phyloP scores from a whole-genome alignment of 2,888 invertebrate genomes.

The Deilephila elpenor region DNA sequence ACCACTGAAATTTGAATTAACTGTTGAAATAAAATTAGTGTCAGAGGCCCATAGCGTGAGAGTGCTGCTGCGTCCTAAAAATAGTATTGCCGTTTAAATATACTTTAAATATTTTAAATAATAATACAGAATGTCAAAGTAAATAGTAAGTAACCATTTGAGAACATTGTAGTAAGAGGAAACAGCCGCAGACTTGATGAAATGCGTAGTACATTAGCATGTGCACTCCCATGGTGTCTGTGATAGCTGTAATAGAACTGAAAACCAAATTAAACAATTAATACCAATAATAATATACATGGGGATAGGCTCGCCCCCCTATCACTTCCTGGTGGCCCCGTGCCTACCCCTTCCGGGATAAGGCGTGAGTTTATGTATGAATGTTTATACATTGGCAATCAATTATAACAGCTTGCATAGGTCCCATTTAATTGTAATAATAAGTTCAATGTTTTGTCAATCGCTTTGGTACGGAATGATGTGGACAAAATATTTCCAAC shows the following conservation, averaged over 20 bases:
- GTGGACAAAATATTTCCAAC: too few species aligned
- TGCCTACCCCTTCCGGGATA: too few species aligned
- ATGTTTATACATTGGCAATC: too few species aligned
- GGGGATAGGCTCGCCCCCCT: neutral
- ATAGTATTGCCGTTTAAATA: neutral
- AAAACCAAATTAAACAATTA: slow-evolving; percentile 4
- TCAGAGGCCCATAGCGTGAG: slow-evolving; percentile 45
- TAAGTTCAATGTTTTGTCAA: too few species aligned
- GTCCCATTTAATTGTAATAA: too few species aligned
- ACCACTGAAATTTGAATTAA: slow-evolving; percentile 50
- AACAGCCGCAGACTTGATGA: slow-evolving; percentile 44
- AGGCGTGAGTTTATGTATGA: too few species aligned
- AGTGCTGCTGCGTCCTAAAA: slow-evolving; percentile 35
- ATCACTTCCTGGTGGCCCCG: neutral
- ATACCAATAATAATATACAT: neutral
- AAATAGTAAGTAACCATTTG: slow-evolving; percentile 39
- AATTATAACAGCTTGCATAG: too few species aligned
- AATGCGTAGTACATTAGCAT: slow-evolving; percentile 40
- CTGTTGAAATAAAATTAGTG: slow-evolving; percentile 48
- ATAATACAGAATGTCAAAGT: neutral
- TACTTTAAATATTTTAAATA: neutral
- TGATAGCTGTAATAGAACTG: slow-evolving; percentile 40
- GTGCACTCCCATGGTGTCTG: slow-evolving; percentile 41
- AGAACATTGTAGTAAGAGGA: slow-evolving; percentile 45
- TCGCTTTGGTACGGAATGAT: too few species aligned